Conservation (phyloP, 2,888 invertebrate genomes). For the Latrodectus hesperus region DNA sequence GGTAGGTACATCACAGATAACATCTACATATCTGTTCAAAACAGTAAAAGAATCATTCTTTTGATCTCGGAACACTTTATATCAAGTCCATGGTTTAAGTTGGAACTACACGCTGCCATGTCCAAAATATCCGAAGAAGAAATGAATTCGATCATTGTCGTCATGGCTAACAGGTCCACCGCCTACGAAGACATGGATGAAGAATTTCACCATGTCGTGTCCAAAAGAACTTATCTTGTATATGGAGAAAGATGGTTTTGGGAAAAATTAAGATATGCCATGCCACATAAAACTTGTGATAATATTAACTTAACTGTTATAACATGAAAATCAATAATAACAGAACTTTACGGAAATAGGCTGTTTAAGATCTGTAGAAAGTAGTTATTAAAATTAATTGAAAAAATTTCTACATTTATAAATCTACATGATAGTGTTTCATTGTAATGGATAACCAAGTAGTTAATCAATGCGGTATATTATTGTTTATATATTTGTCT, state of each 20-base stretch:
- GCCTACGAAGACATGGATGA: constrained; percentile 69
- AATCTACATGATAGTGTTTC: too few species aligned
- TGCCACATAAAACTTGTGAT: constrained; percentile 68
- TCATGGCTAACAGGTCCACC: constrained; percentile 69
- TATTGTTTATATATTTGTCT: too few species aligned
- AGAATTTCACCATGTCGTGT: constrained; percentile 69
- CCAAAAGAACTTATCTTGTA: constrained; percentile 71
- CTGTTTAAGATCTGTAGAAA: too few species aligned
- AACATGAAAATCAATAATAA: too few species aligned
- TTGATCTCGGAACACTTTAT: constrained; percentile 71
- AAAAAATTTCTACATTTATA: too few species aligned
- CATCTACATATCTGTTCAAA: constrained; percentile 71
- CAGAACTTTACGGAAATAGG: too few species aligned
- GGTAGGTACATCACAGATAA: constrained; percentile 70
- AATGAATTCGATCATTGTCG: constrained; percentile 70
- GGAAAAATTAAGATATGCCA: constrained; percentile 71
- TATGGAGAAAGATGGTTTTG: constrained; percentile 72
- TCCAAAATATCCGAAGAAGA: constrained; percentile 70
- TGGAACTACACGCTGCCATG: constrained; percentile 70
- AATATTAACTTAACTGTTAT: too few species aligned
- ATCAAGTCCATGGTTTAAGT: constrained; percentile 70
- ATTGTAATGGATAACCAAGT: too few species aligned
- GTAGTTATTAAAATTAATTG: too few species aligned
- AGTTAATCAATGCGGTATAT: too few species aligned
- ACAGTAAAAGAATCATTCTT: constrained; percentile 71